Percentiles rank a stretch among this genome's conserved stretches.
Conservation (phyloP, 1,140 invertebrate genomes). For the Lucilia sericata region DNA sequence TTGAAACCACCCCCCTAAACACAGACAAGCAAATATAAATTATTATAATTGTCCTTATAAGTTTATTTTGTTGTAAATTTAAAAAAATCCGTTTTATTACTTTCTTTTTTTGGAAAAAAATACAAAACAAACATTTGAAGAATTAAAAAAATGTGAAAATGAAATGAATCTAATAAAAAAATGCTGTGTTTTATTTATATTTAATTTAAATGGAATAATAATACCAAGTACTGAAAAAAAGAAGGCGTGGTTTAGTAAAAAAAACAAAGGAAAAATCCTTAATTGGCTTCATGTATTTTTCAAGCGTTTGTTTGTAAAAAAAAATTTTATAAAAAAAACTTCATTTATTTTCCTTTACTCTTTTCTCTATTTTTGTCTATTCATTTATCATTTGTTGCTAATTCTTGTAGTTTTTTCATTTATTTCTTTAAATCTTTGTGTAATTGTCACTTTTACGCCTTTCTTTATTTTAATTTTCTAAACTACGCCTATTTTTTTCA, state of each 20-base stretch:
- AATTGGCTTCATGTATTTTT: slow-evolving; percentile 24
- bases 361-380: not conserved
- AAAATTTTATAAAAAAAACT: not conserved
- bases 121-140: slow-evolving; percentile 43
- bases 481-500: slow-evolving; percentile 33
- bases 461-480: not conserved
- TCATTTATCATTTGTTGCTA: not conserved
- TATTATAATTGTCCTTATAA: slow-evolving; percentile 17
- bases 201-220: not conserved
- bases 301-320: slow-evolving; percentile 44
- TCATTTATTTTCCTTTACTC: not conserved
- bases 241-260: slow-evolving; percentile 8
- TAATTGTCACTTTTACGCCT: not conserved
- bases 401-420: slow-evolving; percentile 22
- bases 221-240: not conserved
- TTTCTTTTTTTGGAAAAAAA: not conserved
- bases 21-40: not conserved
- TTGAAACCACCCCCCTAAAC: not conserved
- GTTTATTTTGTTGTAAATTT: slow-evolving; percentile 26
- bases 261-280: not conserved
- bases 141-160: slow-evolving; percentile 39
- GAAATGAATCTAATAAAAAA: not conserved
- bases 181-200: slow-evolving; percentile 36
- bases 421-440: not conserved
- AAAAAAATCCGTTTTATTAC: not conserved